Base-by-base conservation (phyloP, 2,888 invertebrate genomes). In the Ramazzottius varieornatus region DNA sequence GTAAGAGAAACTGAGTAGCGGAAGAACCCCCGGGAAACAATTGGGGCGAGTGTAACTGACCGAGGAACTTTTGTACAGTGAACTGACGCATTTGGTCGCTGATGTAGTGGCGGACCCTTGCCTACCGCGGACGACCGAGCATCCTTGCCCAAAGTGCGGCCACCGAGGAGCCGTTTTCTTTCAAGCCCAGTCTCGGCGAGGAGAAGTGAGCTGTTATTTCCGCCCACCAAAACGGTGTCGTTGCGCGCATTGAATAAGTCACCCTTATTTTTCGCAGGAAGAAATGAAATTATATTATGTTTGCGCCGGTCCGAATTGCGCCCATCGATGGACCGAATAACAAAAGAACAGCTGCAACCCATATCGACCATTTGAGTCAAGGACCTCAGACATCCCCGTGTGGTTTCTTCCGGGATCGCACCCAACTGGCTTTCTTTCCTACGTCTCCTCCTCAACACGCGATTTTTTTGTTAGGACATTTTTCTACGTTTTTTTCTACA, bases 91-190 rank as follows among this genome's bases (percentile, higher is more conserved):
- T 76, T 98, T 99, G 71, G 91, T 93, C 66, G 88, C 93, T 0
- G 98, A 98, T 76, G 96, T 98, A 0, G 89, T 94, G 68, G 90
- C 93, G 63, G 98, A 99, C 75, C 98, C 98, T 1, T 98, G 98
- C 1, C 78, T 98, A 68, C 98, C 98, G 0, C 82, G 94, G 69
- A 96, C 98, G 0, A 93, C 94, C 75, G 94, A 98, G 72, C 98
- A 99, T 77, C 88, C 89, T 66, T 98, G 98, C 75, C 94, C 96
- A 0, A 88, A 89, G 75, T 99, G 98, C 77, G 83, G 83, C 68
- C 87, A 93, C 75, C 82, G 87, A 68, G 93, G 96, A 75, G 92
- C 96, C 0, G 98, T 99, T 2, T 99, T 99, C 78, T 99, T 99
- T 78, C 91, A 92, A 80, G 94, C 96, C 0, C 93, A 94, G 76